Base-by-base conservation (phyloP, 2,888 invertebrate species). In the Drosophila tanythrix region DNA sequence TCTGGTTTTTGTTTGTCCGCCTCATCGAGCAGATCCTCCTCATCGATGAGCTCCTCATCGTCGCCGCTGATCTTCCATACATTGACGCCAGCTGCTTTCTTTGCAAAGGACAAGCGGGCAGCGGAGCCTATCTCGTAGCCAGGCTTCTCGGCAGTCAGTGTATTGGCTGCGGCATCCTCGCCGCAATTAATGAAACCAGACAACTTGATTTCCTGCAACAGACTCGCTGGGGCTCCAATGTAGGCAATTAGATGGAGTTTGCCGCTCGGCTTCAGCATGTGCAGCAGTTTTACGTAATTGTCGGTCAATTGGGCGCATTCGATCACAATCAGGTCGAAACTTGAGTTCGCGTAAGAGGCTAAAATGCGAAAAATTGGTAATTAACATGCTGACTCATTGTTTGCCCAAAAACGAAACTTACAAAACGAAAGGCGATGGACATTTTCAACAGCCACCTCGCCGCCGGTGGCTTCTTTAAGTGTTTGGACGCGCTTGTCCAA, bases 1-100 rank as follows among this genome's bases (percentile, higher is more conserved):
- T 97, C 96, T 4, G 99, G 99, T 93, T 97, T 98, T 85, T 96
- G 95, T 75, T 97, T 94, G 93, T 99, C 99, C 70, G 96, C 96
- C 87, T 97, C 98, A 93, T 98, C 98, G 25, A 99, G 93, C 35
- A 99, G 94, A 81, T 96, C 96, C 93, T 98, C 97, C 72, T 97
- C 96, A 93, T 99, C 96, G 79, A 99, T 97, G 88, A 97, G 97
- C 70, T 95, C 95, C 59, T 96, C 96, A 74, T 95, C 94, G 27
- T 92, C 92, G 2, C 87, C 87, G 72, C 96, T 96, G 53, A 98
- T 92, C 92, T 97, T 97, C 98, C 98, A 98, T 3, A 96, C 95
- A 43, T 94, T 93, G 6, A 94, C 88, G n/a, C 69, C 78, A 13
- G 81, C 38, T 3, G 67, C 62, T 36, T 93, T 83, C 48, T 93